Percentiles rank a stretch among this genome's conserved stretches.
Conservation (phyloP, 35 echinoderm and acorn worm genomes). For the Apostichopus californicus region DNA sequence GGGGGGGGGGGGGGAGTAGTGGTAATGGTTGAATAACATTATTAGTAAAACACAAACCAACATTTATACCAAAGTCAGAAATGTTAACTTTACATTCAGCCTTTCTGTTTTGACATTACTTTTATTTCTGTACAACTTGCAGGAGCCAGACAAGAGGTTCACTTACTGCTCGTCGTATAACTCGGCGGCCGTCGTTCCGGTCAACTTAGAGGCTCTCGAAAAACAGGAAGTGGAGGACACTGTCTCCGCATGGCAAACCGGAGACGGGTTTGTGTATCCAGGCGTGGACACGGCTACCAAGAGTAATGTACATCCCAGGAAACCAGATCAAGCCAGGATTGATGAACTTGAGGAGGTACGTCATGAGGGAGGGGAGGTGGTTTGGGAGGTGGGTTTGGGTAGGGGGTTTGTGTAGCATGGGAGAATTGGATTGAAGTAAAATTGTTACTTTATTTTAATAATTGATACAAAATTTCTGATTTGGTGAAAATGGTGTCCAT, state of each 20-base stretch:
- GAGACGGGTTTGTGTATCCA: constrained; percentile 90
- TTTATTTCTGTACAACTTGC: background rate
- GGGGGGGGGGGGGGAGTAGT: too few species aligned
- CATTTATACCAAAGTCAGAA: too few species aligned
- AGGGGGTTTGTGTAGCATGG: too few species aligned
- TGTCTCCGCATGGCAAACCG: constrained; percentile 65
- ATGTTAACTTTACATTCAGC: too few species aligned
- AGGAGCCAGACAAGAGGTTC: constrained; percentile 85
- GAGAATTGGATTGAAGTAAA: too few species aligned
- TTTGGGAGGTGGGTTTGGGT: too few species aligned
- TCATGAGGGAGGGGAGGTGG: background rate
- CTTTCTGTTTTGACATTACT: too few species aligned
- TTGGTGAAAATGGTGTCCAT: too few species aligned
- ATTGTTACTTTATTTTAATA: too few species aligned
- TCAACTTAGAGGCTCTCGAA: constrained; percentile 75
- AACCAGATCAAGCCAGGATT: constrained; percentile 77
- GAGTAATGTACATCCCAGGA: constrained; percentile 77
- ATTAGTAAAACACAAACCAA: too few species aligned
- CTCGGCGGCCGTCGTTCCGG: constrained; percentile 86
- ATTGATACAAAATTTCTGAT: background rate
- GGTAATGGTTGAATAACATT: too few species aligned
- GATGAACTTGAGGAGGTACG: constrained; percentile 82
- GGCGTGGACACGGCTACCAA: constrained; percentile 71
- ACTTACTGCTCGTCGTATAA: constrained; percentile 85
- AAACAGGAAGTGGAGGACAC: constrained; percentile 63